Base-by-base conservation (phyloP, 2,113 vertebrate genomes). In the Scatophagus argus region DNA sequence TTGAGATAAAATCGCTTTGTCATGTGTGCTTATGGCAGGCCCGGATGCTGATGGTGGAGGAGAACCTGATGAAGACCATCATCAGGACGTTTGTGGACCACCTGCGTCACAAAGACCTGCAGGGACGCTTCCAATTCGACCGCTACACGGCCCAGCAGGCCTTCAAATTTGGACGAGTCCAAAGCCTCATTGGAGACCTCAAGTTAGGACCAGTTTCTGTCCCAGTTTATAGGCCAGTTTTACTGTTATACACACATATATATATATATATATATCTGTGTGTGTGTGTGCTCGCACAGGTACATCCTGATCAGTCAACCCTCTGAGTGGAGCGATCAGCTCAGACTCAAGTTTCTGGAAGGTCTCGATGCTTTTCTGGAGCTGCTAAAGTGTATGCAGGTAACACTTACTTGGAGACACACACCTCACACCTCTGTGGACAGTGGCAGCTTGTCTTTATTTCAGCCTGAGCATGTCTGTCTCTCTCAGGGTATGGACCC, bases 371-470 rank as follows among this genome's bases (percentile, higher is more conserved):
- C 95, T 58, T 99, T 99, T 85, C 93, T 99, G 91, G 97, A 99
- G 72, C 94, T 99, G 80, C 93, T 99, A 10, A 99, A 95, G 87
- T 98, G 97, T 87, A 99, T 99, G 97, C 98, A 99, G 96, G 98
- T 99, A 87, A 83, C 1, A 23, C 43, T 29, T 25, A 55, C 52
- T 12, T 56, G 17, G 38, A 55, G 13, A 32, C 39, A 8, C 49
- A 29, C 25, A 41, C 46, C 49, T 21, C 38, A 39, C 5, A 10
- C 52, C 31, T 4, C 23, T 19, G 61, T 72, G 49, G n/a, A 90
- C 54, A n/a, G 27, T 21, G 59, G 23, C 13, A 47, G 3, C 13
- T 19, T 0, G 2, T 41, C 34, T 74, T n/a, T 68, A 14, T 65
- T 1, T 58, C 46, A 25, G 12, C 32, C n/a, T 77, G 5, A 29